A percentile compares a stretch with the other conserved stretches of the same genome.
Conservation (phyloP, 2,113 vertebrate genomes). For the Neotragus pygmaeus region DNA sequence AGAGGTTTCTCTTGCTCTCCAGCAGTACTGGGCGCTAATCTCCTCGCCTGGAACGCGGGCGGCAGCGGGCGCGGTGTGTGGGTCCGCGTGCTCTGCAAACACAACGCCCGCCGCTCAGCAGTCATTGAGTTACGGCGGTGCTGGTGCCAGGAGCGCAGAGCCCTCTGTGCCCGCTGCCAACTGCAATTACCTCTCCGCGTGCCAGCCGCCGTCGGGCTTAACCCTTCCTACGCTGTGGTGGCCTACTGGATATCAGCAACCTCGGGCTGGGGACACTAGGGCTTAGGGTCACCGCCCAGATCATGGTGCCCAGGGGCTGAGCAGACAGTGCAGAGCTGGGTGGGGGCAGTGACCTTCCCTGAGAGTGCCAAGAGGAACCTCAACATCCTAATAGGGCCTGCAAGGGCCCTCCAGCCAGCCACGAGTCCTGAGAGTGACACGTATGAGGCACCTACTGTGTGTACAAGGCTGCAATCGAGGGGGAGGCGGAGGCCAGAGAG, state of each 20-base stretch:
- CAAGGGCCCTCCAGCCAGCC: not conserved
- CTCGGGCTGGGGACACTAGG: rapidly evolving
- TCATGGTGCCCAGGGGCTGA: not conserved
- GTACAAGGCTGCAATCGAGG: rapidly evolving
- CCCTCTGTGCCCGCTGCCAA: conserved; percentile 70
- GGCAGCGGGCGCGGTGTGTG: conserved; percentile 10
- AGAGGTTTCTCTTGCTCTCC: conserved; percentile 14
- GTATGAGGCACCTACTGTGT: not conserved
- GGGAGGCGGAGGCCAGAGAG: not conserved
- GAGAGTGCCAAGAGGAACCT: not conserved
- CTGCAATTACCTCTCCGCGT: conserved; percentile 75
- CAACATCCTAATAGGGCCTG: not conserved
- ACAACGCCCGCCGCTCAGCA: not conserved
- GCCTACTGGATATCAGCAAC: not conserved
- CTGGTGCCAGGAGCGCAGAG: conserved; percentile 62
- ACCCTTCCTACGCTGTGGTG: not conserved
- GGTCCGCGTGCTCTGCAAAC: conserved; percentile 49
- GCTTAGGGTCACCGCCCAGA: not conserved
- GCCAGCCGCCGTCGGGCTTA: conserved; percentile 60
- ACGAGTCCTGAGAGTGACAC: not conserved
- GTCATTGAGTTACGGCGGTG: conserved; percentile 58
- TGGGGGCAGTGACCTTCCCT: no score
- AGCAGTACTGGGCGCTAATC: conserved; percentile 43
- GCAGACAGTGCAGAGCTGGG: not conserved
- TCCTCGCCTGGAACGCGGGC: conserved; percentile 32